Base-by-base conservation (phyloP, 2,888 invertebrate species). In the Ptychoptera albimana region DNA sequence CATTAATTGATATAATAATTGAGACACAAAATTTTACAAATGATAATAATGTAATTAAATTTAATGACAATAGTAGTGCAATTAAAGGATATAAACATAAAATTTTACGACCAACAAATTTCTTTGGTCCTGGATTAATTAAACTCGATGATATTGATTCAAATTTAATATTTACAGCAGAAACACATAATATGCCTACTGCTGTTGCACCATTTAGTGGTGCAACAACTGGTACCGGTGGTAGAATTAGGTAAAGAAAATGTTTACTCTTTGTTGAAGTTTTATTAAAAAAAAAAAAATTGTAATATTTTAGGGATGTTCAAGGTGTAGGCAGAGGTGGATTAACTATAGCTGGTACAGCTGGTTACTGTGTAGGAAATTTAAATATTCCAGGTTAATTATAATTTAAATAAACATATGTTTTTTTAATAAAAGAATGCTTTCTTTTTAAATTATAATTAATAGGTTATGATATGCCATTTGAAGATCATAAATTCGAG, bases 161-260 rank as follows among this genome's bases (percentile, higher is more conserved):
- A 1, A 91, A 97, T 64, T 77, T 97, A 35, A 91, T 94, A 56
- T 96, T 97, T 60, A 97, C 97, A 0, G 97, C 97, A 0, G 97
- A 98, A 69, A 98, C 97, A 0, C 97, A 98, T 65, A 97, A 97
- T 62, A 97, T 97, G 73, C 93, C 93, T 1, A 94, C 93, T 1
- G 92, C 93, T 0, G 93, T 97, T 9, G 92, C 94, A 1, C 96
- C 96, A 0, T 97, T 97, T 53, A 92, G 93, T 65, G 97, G 97
- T 0, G 96, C 97, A 0, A 92, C 96, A 0, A 97, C 97, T 0
- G 97, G 97, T 16, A 94, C 96, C 0, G 97, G 97, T 1, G 97
- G 97, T 0, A 73, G 97, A 37, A 81, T 97, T 29, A 57, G 64
- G 58, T 58, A 48, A n/a, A 37, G 6, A n/a, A 35, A 13, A 12